Evolutionary conservation across 35 echinoderm and acorn worm genomes (phyloP).

Genomic region (Acanthaster planci): DNA sequence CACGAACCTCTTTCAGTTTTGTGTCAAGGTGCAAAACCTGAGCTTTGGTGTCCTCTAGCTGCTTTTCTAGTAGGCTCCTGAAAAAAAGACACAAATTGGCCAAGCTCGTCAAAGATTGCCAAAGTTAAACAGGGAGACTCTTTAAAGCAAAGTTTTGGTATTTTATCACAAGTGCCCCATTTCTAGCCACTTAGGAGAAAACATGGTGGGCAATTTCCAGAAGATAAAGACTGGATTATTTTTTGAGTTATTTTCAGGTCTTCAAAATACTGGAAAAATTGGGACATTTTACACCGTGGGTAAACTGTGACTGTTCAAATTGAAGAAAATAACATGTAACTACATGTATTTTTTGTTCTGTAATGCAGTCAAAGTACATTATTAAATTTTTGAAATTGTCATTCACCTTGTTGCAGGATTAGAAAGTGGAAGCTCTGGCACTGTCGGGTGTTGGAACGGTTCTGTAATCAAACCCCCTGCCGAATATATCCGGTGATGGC

Average conservation of each 20-base stretch:
- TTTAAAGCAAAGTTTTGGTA: neutral
- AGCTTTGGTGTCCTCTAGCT: slow-evolving; percentile 36
- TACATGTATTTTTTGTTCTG: no score
- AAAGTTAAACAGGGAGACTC: neutral
- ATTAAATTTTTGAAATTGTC: no score
- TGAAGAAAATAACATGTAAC: no score
- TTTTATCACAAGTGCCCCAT: neutral
- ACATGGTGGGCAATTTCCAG: neutral
- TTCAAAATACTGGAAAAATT: no score
- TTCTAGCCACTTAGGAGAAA: neutral
- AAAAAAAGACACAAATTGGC: neutral
- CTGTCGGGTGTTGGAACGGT: no score
- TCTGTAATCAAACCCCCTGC: neutral
- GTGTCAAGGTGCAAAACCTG: slow-evolving; percentile 38
- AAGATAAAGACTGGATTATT: neutral
- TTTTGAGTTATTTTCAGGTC: no score
- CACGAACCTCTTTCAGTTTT: slow-evolving; percentile 46
- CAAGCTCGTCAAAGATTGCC: neutral
- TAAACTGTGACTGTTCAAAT: no score
- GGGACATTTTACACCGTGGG: no score
- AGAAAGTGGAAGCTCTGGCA: neutral
- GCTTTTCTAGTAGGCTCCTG: slow-evolving; percentile 39
- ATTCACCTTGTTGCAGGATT: neutral
- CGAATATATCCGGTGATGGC: neutral
- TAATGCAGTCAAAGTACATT: no score